Evolutionary conservation across 2,113 vertebrate species (phyloP), one percentile per base, ranked within the genome.

Genomic region (Melanostigma gelatinosum): DNA sequence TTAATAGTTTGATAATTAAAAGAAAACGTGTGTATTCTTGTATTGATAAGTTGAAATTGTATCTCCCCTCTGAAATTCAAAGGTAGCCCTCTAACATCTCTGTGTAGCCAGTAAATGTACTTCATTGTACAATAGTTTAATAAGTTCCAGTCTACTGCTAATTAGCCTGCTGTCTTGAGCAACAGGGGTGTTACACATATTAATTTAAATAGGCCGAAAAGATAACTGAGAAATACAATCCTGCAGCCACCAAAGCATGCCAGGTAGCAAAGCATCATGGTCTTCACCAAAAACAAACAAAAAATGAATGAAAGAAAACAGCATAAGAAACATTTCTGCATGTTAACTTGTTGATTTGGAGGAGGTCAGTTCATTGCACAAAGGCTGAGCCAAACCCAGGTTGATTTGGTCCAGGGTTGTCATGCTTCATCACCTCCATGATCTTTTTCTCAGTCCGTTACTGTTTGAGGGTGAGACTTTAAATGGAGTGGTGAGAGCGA

Each of bases 311-410:
- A 75, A 58, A 64, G 24, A 75, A 24, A 80, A 73, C 15, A 60
- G 46, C 70, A 54, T 70, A 74, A 72, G 42, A 69, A 55, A 67
- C 18, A 84, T 80, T 78, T 89, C 29, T 95, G 95, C 94, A 95
- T 95, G 93, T 85, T 91, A 88, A 94, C 87, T 88, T 89, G 89
- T 87, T 85, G 79, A 91, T 80, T 91, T 87, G 85, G 90, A 91
- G 85, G 81, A 87, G 89, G 88, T 88, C 91, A 90, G 91, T 89
- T 92, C 92, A 93, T 94, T 89, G 90, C 94, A 95, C 93, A 93
- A 96, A 95, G 94, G 94, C 94, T 93, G 91, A 92, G 88, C 89
- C 92, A 79, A 91, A 92, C 85, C 79, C 80, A 80, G 61, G 79
- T 40, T 71, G 78, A 88, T 79, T 27, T 77, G 85, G 83, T 87